phyloP scores from a whole-genome alignment of 1,140 invertebrate species.

The Copidosoma floridanum region DNA sequence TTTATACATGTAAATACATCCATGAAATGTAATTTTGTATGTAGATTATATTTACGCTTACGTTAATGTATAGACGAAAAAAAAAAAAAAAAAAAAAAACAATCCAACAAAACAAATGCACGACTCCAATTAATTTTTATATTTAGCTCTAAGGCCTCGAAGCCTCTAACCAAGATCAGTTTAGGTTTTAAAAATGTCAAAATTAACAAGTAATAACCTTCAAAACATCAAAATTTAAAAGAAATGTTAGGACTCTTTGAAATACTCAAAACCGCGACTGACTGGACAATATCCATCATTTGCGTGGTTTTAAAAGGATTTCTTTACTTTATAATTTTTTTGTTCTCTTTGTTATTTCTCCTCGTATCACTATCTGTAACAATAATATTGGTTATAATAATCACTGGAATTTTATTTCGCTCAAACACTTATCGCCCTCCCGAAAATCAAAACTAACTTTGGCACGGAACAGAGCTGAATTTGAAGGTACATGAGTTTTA shows the following conservation, averaged over 20 bases:
- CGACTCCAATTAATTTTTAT: not conserved
- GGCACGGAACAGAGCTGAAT: not conserved
- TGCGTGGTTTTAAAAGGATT: not conserved
- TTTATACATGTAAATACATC: no score
- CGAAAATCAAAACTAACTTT: no score
- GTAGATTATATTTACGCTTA: no score
- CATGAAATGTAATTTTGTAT: no score
- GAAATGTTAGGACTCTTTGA: conserved; percentile 11
- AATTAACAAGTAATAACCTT: conserved; percentile 18
- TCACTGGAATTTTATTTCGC: not conserved
- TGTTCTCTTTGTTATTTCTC: conserved; percentile 5
- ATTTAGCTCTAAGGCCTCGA: no score
- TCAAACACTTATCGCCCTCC: no score
- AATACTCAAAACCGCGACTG: conserved; percentile 1
- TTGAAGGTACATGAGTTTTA: conserved; percentile 10
- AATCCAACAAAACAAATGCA: no score
- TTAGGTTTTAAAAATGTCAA: conserved; percentile 20
- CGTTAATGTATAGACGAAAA: no score
- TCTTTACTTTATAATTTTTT: not conserved
- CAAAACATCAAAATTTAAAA: not conserved
- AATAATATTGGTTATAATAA: not conserved
- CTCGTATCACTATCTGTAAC: not conserved
- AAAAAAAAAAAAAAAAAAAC: no score
- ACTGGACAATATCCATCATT: conserved; percentile 7
- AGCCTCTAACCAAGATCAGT: no score